Conservation (phyloP, 2,888 invertebrate genomes). For the Epinotia ramella region DNA sequence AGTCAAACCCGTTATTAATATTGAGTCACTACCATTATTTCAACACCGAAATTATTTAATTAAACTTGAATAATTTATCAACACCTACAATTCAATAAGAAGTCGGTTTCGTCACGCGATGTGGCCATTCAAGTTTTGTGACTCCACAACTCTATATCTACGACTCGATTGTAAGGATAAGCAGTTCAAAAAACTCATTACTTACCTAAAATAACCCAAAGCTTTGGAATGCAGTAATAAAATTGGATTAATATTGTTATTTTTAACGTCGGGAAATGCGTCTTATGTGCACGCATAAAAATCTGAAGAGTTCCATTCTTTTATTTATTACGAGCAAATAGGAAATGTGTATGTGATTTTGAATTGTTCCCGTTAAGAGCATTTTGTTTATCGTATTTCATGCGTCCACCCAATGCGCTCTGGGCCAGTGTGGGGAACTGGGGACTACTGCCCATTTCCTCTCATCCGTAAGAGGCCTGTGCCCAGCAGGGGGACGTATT, state of each 20-base stretch:
- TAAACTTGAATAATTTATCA: conserved; percentile 40
- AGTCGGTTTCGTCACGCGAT: conserved; percentile 41
- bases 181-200: conserved; percentile 50
- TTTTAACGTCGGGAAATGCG: background rate
- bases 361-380: too few relatives aligned
- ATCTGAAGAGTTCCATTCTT: background rate
- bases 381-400: too few relatives aligned
- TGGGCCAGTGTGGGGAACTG: too few relatives aligned
- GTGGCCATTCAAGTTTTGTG: conserved; percentile 41
- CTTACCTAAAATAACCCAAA: background rate
- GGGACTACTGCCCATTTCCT: too few relatives aligned
- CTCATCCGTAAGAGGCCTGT: too few relatives aligned
- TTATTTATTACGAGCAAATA: too few relatives aligned
- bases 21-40: conserved; percentile 14
- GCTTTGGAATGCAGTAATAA: background rate
- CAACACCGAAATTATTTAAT: conserved; percentile 18
- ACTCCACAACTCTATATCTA: conserved; percentile 37
- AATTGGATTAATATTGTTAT: conserved; percentile 2
- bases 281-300: background rate
- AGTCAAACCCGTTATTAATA: conserved; percentile 4
- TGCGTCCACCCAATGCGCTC: too few relatives aligned
- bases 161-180: conserved; percentile 29
- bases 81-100: conserved; percentile 32
- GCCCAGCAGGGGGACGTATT: too few relatives aligned
- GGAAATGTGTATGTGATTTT: too few relatives aligned